Evolutionary conservation across 1,140 invertebrate genomes (phyloP).

Genomic region (Megathymus violae): DNA sequence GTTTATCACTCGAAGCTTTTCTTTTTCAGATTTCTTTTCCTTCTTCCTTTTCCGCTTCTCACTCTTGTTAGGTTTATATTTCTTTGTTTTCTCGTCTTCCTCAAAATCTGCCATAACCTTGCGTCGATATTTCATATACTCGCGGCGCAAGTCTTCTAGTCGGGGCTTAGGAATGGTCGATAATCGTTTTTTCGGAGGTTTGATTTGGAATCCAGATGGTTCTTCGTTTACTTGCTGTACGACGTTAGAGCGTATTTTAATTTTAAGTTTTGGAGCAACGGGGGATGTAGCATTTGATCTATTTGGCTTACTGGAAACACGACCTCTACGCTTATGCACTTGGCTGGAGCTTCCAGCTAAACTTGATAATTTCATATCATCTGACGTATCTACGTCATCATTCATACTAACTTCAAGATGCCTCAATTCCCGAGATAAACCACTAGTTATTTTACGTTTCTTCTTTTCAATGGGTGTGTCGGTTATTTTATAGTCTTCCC

Average conservation of each 20-base stretch:
- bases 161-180: constrained; percentile 86
- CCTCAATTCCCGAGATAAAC: constrained; percentile 84
- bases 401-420: constrained; percentile 80
- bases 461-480: constrained; percentile 88
- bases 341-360: constrained; percentile 54
- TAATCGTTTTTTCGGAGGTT: constrained; percentile 92
- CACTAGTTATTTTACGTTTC: constrained; percentile 85
- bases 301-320: constrained; percentile 73
- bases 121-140: constrained; percentile 94
- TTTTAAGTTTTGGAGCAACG: constrained; percentile 90
- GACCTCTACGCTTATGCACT: constrained; percentile 84
- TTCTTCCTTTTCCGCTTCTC: constrained; percentile 88
- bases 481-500: constrained; percentile 91
- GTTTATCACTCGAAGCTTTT: constrained; percentile 85
- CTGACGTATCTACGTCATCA: constrained; percentile 69
- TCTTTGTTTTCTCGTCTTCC: constrained; percentile 84
- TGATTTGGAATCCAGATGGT: constrained; percentile 82
- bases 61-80: constrained; percentile 85
- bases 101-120: constrained; percentile 93
- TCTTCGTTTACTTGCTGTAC: constrained; percentile 84
- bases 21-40: constrained; percentile 85
- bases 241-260: constrained; percentile 88
- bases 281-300: constrained; percentile 58
- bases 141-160: constrained; percentile 90
- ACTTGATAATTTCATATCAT: constrained; percentile 69